Conservation (phyloP, 2,113 vertebrate genomes). For the Ramphastos sulfuratus region DNA sequence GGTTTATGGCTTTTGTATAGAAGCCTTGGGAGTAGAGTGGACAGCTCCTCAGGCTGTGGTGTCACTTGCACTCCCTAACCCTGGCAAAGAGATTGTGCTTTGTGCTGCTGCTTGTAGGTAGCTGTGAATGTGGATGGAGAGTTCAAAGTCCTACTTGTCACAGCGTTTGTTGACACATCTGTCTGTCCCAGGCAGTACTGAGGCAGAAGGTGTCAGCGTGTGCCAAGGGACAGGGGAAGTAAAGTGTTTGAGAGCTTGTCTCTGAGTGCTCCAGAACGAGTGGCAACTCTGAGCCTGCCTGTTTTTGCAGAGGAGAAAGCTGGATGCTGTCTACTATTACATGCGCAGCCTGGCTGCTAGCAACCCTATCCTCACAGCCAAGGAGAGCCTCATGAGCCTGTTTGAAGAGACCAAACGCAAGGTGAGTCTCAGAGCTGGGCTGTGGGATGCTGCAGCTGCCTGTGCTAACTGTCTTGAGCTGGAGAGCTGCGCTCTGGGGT, state of each 20-base stretch:
- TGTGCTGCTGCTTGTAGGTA: not conserved
- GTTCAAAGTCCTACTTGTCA: not conserved
- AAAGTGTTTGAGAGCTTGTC: not conserved
- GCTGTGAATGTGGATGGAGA: not conserved
- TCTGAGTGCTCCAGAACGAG: not conserved
- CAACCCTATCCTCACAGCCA: slow-evolving; percentile 97
- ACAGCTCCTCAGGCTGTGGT: fast-evolving
- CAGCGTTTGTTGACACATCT: not conserved
- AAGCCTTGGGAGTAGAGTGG: not conserved
- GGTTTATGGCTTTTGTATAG: not conserved
- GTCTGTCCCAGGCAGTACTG: not conserved
- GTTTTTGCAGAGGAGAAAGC: slow-evolving; percentile 88
- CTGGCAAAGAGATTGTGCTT: not conserved
- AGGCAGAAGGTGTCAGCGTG: not conserved
- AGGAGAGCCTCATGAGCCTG: slow-evolving; percentile 97
- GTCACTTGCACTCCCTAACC: not conserved
- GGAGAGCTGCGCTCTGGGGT: not conserved
- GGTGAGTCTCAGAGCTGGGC: slow-evolving; percentile 74
- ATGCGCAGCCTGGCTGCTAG: slow-evolving; percentile 98
- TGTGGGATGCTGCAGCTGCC: not conserved
- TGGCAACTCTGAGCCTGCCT: not conserved
- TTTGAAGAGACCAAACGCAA: slow-evolving; percentile 99
- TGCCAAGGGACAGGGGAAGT: not conserved
- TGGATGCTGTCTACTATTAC: slow-evolving; percentile 98
- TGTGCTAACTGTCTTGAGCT: not conserved